Evolutionary conservation across 2,888 invertebrate genomes (phyloP), one percentile per base, ranked within the genome.

Genomic region (Acanthosoma haemorrhoidale): DNA sequence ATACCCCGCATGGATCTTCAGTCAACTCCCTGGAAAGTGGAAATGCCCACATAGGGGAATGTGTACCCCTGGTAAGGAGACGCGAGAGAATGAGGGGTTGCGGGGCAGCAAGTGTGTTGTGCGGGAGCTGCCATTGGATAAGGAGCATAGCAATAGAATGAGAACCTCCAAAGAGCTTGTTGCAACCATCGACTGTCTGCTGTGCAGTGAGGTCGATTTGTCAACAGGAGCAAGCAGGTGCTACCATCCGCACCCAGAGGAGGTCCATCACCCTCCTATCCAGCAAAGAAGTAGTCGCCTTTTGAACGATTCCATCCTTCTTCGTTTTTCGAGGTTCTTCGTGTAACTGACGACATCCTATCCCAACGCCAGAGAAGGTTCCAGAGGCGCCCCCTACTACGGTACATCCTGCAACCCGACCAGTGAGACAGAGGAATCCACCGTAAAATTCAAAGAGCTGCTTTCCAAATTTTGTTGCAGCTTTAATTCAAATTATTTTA

Each of bases 1-100:
- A 93, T 91, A 78, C 92, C 92, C 81, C 93, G 93, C 90, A 93
- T 90, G 77, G 90, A 89, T 78, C 89, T 88, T 93, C 93, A 93
- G 82, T 93, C 93, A 76, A 94, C 91, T 72, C 91, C 90, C 81
- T 93, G 93, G 86, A 93, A 93, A 79, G 91, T 91, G 73, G 91
- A 89, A 93, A 93, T 93, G 82, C 93, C 93, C 73, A 93, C 91
- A 80, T 92, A 92, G 79, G 92, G 89, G 75, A 93, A 86, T 76
- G 90, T 90, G 82, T 92, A 92, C 60, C 87, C 87, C 77, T 87
- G 88, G 79, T 88, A 88, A 69, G 87, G 86, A 77, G 88, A 88
- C 34, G 87, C 84, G 32, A 88, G 87, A 75, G 88, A 83, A 58
- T 85, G 83, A 1, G 86, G 84, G n/a, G 85, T 84, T 13, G 87